Base-by-base conservation (phyloP, 2,888 invertebrate genomes). In the Dryobota labecula region DNA sequence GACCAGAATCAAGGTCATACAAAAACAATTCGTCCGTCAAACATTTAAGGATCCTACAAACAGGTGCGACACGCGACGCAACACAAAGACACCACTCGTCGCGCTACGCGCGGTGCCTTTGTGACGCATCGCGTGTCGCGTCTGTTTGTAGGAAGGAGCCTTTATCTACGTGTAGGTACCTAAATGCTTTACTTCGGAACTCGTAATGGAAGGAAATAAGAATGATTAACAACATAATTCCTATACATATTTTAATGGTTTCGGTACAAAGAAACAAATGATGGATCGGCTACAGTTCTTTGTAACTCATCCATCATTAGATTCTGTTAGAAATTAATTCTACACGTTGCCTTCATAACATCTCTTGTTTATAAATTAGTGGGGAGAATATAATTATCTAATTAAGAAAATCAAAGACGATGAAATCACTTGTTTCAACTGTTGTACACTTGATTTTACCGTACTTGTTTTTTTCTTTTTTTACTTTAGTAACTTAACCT, bases 261-360 rank as follows among this genome's bases (percentile, higher is more conserved):
- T 64, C 38, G 38, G n/a, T 58, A 53, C 57, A 65, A 65, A 53
- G 45, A 63, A 41, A 53, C n/a, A 15, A 79, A 61, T 74, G 73
- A 80, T 79, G 73, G 73, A 74, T 74, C 24, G 36, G 36, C 24
- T 20, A 73, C 74, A 71, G 36, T 79, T 73, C 73, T 79, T 79
- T 43, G 41, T 20, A 41, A 38, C 54, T 73, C 80, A 73, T 74
- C 80, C 41, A 79, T 74, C 73, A 74, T 73, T 56, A 11, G 54
- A 47, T 61, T 54, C 9, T 54, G 45, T 61, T 30, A 45, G 18
- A 54, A 78, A 79, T 72, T 41, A 60, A 30, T 60, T 27, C 24
- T 49, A 15, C 62, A 6, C 30, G 43, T 49, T 13, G 18, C 57
- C 33, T 13, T 53, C 33, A 47, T 51, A 70, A 47, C 20, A 58